Percentiles rank a stretch among this genome's conserved stretches.
Conservation (phyloP, 2,888 invertebrate species). For the Tachina fera region DNA sequence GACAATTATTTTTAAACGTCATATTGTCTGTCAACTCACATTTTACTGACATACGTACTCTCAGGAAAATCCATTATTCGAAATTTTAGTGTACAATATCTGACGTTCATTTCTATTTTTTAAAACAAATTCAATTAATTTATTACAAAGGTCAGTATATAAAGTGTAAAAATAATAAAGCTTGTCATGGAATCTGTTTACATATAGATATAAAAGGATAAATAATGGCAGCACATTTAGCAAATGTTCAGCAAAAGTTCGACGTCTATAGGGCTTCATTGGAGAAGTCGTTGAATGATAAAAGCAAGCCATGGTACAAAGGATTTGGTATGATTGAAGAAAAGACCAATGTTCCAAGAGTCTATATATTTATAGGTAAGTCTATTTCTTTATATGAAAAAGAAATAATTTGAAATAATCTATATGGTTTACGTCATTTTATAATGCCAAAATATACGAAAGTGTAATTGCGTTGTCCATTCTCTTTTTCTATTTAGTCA, state of each 20-base stretch:
- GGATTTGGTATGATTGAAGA: slow-evolving; percentile 87
- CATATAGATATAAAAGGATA: background rate
- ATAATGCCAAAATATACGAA: background rate
- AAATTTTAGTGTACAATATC: slow-evolving; percentile 55
- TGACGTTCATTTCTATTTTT: slow-evolving; percentile 26
- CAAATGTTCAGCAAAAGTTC: slow-evolving; percentile 75
- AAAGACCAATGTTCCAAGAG: slow-evolving; percentile 89
- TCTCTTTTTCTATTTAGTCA: slow-evolving; percentile 17
- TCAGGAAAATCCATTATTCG: slow-evolving; percentile 32
- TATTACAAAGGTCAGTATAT: slow-evolving; percentile 36
- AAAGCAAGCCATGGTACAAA: slow-evolving; percentile 88
- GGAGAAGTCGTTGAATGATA: slow-evolving; percentile 86
- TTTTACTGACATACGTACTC: slow-evolving; percentile 16
- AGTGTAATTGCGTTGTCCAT: slow-evolving; percentile 5
- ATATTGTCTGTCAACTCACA: slow-evolving; percentile 46
- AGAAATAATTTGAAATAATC: background rate
- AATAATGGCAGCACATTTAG: slow-evolving; percentile 71
- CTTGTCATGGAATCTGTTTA: background rate
- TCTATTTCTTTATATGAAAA: slow-evolving; percentile 61
- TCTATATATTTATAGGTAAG: slow-evolving; percentile 92
- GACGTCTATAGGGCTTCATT: slow-evolving; percentile 85
- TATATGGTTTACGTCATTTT: slow-evolving; percentile 53
- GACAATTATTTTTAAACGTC: slow-evolving; percentile 45
- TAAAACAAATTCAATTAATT: slow-evolving; percentile 7
- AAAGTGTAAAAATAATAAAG: background rate